Percentiles rank a stretch among this genome's conserved stretches.
Conservation (phyloP, 92 coral and sea anemone species). For the Parazoanthus swiftii region DNA sequence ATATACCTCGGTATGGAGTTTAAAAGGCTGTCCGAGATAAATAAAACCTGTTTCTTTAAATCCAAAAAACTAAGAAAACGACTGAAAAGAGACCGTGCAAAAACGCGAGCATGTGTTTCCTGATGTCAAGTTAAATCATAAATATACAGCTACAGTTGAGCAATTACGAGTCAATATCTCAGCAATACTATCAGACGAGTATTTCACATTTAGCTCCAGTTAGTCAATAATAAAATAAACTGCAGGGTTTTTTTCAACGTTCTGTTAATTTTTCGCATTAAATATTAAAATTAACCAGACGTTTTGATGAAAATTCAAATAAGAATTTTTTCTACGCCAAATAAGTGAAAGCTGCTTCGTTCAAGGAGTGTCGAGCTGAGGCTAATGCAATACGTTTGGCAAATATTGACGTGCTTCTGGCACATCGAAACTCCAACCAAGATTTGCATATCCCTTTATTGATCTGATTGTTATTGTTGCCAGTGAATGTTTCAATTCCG, state of each 20-base stretch:
- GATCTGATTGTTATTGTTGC: not conserved
- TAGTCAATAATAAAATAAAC: not conserved
- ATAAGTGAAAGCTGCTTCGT: not conserved
- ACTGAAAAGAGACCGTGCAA: not conserved
- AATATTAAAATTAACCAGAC: not conserved
- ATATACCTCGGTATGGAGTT: not conserved
- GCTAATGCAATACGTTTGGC: not conserved
- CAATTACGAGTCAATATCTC: too few species aligned
- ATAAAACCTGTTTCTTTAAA: too few species aligned
- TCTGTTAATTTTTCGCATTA: not conserved
- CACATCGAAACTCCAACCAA: not conserved
- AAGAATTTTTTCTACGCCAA: not conserved
- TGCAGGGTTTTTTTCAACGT: not conserved
- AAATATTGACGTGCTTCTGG: slow-evolving; percentile 3
- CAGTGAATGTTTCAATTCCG: not conserved
- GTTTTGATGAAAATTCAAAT: not conserved
- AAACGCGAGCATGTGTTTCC: too few species aligned
- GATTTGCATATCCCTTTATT: slow-evolving; percentile 31
- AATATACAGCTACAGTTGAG: not conserved
- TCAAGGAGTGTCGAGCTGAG: not conserved
- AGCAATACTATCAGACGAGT: too few species aligned
- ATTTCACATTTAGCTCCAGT: not conserved
- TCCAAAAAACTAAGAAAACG: not conserved
- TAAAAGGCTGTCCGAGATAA: too few species aligned
- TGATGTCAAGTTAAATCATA: too few species aligned